phyloP scores from a whole-genome alignment of 2,113 vertebrate genomes.

The Loxodonta africana region DNA sequence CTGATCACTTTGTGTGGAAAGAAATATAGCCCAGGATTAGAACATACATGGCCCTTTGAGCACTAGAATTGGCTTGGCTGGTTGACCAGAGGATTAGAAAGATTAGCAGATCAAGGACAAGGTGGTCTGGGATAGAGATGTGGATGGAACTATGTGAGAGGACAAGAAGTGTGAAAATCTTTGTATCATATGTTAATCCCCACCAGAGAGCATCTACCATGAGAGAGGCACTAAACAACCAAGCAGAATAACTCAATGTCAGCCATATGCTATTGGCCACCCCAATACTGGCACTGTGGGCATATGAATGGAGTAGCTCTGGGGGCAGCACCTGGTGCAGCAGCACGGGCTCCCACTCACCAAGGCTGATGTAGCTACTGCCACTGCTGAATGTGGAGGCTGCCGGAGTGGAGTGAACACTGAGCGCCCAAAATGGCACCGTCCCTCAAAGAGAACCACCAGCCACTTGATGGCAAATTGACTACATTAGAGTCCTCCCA shows the following conservation, averaged over 20 bases:
- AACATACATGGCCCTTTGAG: no score
- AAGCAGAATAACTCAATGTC: not conserved
- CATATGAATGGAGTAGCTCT: not conserved
- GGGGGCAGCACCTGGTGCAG: not conserved
- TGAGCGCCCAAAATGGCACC: not conserved
- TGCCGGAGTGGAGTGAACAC: not conserved
- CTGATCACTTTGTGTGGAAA: no score
- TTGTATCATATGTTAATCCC: no score
- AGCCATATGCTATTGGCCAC: not conserved
- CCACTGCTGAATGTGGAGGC: not conserved
- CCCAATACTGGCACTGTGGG: not conserved
- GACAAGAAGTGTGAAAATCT: no score
- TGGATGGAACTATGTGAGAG: no score
- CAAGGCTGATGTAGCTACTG: not conserved
- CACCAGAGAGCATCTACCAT: no score
- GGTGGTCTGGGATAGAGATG: no score
- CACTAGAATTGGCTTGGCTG: no score
- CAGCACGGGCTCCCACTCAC: not conserved
- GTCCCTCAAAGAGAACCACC: not conserved
- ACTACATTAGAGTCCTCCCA: not conserved
- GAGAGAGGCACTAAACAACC: not conserved
- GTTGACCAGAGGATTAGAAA: no score
- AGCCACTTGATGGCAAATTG: no score
- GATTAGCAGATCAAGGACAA: no score
- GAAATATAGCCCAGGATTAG: no score